phyloP scores from a whole-genome alignment of 2,113 vertebrate species.

The Phaethon lepturus region DNA sequence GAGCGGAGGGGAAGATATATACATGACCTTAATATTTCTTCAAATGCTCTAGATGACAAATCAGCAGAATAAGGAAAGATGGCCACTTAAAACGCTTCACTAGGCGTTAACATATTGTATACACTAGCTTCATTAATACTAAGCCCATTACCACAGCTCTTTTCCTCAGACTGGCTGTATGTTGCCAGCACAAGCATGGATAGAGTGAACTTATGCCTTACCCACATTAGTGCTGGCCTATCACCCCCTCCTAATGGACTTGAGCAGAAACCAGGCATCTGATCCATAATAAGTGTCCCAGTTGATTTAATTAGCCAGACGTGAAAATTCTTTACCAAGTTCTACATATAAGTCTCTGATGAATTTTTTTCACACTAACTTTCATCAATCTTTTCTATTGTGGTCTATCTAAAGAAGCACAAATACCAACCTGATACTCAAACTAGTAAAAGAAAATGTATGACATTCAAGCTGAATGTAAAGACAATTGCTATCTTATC shows the following conservation, averaged over 20 bases:
- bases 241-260: background rate
- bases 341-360: background rate
- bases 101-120: background rate
- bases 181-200: background rate
- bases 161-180: background rate
- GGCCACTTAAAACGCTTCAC: background rate
- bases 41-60: background rate
- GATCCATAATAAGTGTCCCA: background rate
- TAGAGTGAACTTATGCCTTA: background rate
- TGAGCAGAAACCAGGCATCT: background rate
- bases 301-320: background rate
- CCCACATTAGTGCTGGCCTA: background rate
- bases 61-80: background rate
- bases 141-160: background rate
- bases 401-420: background rate
- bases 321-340: background rate
- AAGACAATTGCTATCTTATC: background rate
- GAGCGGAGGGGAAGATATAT: background rate
- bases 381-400: background rate
- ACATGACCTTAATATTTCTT: background rate
- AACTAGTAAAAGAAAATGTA: background rate
- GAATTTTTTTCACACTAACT: background rate
- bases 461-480: background rate
- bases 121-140: background rate
- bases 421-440: background rate